Evolutionary conservation across 1,140 invertebrate species (phyloP).

Genomic region (Drosophila ohnishii): DNA sequence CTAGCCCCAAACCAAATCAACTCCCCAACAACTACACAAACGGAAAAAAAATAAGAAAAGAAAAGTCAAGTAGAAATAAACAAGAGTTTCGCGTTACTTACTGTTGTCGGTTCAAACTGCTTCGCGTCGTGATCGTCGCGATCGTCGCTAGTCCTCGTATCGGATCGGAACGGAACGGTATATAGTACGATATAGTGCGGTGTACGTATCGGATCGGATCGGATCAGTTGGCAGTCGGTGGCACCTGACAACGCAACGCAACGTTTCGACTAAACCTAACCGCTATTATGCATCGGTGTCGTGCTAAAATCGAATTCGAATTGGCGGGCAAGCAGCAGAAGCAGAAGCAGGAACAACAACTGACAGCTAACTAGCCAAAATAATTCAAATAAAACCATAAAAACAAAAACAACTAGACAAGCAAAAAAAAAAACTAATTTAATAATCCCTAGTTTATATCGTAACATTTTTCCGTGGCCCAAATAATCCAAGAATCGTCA

Average conservation of each 20-base stretch:
- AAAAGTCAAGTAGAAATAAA: conserved; percentile 13
- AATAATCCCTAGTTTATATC: conserved; percentile 16
- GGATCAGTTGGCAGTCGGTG: conserved; percentile 38
- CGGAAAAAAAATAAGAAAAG: background rate
- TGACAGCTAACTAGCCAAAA: conserved; percentile 28
- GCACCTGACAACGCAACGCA: conserved; percentile 40
- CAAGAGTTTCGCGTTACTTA: conserved; percentile 34
- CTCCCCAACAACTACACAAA: conserved; percentile 10
- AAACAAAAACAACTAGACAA: conserved; percentile 18
- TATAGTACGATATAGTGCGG: conserved; percentile 29
- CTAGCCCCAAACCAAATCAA: conserved; percentile 43
- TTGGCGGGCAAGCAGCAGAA: conserved; percentile 60
- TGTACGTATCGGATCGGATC: conserved; percentile 16
- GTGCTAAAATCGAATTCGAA: conserved; percentile 66
- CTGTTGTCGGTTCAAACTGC: conserved; percentile 31
- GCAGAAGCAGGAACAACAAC: conserved; percentile 45
- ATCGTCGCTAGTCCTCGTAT: conserved; percentile 37
- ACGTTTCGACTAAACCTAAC: conserved; percentile 20
- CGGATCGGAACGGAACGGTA: conserved; percentile 23
- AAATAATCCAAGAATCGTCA: conserved; percentile 70
- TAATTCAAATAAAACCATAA: conserved; percentile 11
- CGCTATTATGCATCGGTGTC: conserved; percentile 73
- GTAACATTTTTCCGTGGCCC: conserved; percentile 24
- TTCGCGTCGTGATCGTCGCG: conserved; percentile 27
- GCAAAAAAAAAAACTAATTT: conserved; percentile 9